These are phyloP conservation scores for Sceliomorpha sp. DNA, from an alignment of 2,888 invertebrate species.

Conservation along the genomic window DNA sequence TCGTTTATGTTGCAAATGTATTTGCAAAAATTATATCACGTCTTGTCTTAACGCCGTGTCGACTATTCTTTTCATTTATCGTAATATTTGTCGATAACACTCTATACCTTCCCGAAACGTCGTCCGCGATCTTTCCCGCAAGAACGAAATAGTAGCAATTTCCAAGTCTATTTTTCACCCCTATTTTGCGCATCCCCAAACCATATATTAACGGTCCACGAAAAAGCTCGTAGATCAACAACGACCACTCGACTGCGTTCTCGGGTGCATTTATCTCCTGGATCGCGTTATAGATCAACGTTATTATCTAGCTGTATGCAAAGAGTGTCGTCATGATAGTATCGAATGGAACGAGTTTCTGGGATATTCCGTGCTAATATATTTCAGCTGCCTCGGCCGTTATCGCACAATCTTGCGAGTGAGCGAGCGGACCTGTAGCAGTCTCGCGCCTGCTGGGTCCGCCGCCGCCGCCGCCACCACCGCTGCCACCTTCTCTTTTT, in stretches of 20 bases:
- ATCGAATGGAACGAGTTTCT: conserved; percentile 12
- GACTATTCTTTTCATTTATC: too few species aligned
- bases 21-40: too few species aligned
- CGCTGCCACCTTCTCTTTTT: conserved; percentile 4
- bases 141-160: too few species aligned
- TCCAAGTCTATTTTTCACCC: too few species aligned
- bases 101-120: too few species aligned
- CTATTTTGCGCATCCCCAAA: neutral
- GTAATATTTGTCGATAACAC: too few species aligned
- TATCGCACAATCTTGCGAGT: conserved; percentile 26
- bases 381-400: conserved; percentile 15
- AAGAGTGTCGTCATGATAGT: conserved; percentile 8
- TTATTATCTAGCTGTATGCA: conserved; percentile 24
- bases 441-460: conserved; percentile 2
- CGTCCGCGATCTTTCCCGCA: too few species aligned
- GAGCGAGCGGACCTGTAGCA: conserved; percentile 4
- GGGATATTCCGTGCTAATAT: conserved; percentile 21
- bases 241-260: neutral
- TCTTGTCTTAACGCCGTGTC: too few species aligned
- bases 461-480: neutral
- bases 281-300: conserved; percentile 15
- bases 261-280: conserved; percentile 13
- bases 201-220: neutral
- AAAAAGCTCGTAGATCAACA: conserved; percentile 7
- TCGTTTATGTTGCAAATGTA: too few species aligned